Base-by-base conservation (phyloP, 1,140 invertebrate species). In the Uloborus diversus region DNA sequence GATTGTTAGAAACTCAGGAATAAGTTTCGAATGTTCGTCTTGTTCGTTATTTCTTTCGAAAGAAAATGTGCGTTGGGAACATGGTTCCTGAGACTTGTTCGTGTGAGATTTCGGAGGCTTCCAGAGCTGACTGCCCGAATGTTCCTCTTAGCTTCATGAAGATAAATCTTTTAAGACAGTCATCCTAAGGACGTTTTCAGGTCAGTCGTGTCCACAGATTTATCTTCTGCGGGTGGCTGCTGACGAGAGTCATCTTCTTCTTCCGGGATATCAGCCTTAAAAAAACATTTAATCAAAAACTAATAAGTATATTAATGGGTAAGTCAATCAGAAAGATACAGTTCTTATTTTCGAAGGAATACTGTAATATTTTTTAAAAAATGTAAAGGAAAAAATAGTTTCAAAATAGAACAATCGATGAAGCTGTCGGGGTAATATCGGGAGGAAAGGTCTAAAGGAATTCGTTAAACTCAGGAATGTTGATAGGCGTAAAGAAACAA, bases 131-230 rank as follows among this genome's bases (percentile, higher is more conserved):
- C 51, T 42, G 49, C 33, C 61, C 30, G 27, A 49, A 42, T 9
- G 3, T 56, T 42, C 32, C 20, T 73, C 17, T n/a, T 53, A 53
- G 9, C 25, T n/a, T n/a, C 49, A 5, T 17, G 49, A 53, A 7
- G 11, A 20, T 53, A 17, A 7, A 53, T 23, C 23, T 11, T 20
- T 56, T 17, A 75, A 17, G 20, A 14, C 4, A 53, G 27, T 75
- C 71, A 78, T 65, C 73, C 73, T 4, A 78, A 23, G 17, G 69
- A 73, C n/a, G 35, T 25, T n/a, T 65, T 78, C 9, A 78, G 73
- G 35, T 78, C 73, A 20, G 42, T 78, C 14, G 73, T 78, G 35
- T 78, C 73, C 42, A 78, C 73, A 17, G 73, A 78, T 57, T 78
- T 78, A 33, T 78, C 73, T 57, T 78, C 73, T 28, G 59, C 73